A percentile compares a stretch with the other conserved stretches of the same genome.
phyloP scores from a whole-genome alignment of 2,797 vertebrate genomes.

The Xyrichtys novacula region DNA sequence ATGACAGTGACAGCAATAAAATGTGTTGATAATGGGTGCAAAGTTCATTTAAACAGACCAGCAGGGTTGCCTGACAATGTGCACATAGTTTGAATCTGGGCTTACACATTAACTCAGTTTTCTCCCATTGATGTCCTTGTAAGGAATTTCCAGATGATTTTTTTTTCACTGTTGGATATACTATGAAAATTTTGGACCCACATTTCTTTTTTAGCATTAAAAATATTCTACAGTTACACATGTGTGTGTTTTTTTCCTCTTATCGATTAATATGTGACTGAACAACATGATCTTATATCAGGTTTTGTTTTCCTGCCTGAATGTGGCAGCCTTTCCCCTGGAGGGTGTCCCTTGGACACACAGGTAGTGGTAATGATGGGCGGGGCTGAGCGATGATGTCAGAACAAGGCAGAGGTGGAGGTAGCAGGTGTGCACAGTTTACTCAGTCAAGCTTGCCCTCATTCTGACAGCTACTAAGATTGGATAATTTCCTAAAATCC shows the following conservation, averaged over 20 bases:
- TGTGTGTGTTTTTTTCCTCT: no score
- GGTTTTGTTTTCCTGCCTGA: conserved; percentile 30
- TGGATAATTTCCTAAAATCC: neutral
- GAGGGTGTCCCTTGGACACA: conserved; percentile 30
- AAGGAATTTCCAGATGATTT: neutral
- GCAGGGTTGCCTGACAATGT: conserved; percentile 32
- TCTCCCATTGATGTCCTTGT: neutral
- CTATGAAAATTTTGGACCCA: no score
- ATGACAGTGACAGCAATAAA: conserved; percentile 67
- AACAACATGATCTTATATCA: neutral
- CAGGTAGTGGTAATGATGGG: conserved; percentile 65
- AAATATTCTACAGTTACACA: neutral
- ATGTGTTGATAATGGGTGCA: conserved; percentile 56
- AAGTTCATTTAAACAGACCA: conserved; percentile 65
- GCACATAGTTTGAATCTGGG: conserved; percentile 39
- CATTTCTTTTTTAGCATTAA: no score
- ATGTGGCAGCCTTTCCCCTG: conserved; percentile 9
- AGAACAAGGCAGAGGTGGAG: conserved; percentile 31
- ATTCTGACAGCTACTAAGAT: conserved; percentile 14
- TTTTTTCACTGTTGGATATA: no score
- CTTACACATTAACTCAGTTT: conserved; percentile 73
- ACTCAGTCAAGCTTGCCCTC: conserved; percentile 28
- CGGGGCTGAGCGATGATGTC: conserved; percentile 47
- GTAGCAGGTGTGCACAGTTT: conserved; percentile 67
- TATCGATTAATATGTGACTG: neutral